Evolutionary conservation across 2,888 invertebrate genomes (phyloP).

Genomic region (Trichogramma dendrolimi): DNA sequence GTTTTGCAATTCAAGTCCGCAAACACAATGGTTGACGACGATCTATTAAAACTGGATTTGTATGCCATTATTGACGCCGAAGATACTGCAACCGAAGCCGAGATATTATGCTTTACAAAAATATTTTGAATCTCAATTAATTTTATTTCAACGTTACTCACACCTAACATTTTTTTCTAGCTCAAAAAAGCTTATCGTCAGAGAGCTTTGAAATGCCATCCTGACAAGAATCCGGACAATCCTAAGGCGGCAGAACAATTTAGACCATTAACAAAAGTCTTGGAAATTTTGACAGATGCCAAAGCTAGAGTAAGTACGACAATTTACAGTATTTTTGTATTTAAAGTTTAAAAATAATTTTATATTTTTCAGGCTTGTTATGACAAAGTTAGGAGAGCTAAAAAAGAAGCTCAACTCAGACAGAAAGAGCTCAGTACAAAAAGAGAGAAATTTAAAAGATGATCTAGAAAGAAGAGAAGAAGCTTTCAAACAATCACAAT

Average conservation of each 20-base stretch:
- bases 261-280: conserved; percentile 76
- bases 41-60: conserved; percentile 61
- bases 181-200: conserved; percentile 91
- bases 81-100: conserved; percentile 63
- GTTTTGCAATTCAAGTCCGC: no score
- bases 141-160: no score
- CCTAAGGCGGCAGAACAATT: conserved; percentile 86
- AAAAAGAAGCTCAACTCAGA: conserved; percentile 74
- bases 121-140: no score
- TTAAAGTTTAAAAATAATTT: background rate
- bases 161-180: conserved; percentile 42
- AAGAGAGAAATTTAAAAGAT: conserved; percentile 83
- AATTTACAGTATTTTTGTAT: conserved; percentile 9
- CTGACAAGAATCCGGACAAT: conserved; percentile 94
- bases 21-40: no score
- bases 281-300: conserved; percentile 80
- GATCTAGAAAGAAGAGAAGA: conserved; percentile 84
- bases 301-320: conserved; percentile 62
- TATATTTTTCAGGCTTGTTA: conserved; percentile 64
- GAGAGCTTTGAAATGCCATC: conserved; percentile 90
- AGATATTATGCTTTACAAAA: conserved; percentile 52
- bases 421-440: conserved; percentile 77
- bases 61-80: conserved; percentile 69
- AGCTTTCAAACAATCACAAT: conserved; percentile 52
- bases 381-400: conserved; percentile 80